Evolutionary conservation across 2,797 vertebrate species (phyloP), one percentile per base, ranked within the genome.

Genomic region (Mormyrops attenuatus): DNA sequence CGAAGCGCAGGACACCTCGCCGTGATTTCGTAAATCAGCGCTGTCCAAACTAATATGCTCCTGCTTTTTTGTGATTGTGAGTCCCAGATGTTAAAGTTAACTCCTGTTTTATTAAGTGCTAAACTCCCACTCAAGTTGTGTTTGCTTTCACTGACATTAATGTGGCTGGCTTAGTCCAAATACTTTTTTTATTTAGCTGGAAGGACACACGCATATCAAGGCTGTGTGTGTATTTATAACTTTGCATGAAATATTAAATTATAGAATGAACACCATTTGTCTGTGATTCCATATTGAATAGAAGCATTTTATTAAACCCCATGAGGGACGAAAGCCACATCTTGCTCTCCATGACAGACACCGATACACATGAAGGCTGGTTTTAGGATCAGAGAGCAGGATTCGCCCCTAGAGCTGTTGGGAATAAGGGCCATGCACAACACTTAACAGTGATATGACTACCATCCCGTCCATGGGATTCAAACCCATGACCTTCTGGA

Each of bases 101-200:
- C 26, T 85, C 84, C 49, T 60, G 26, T 87, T 60, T 60, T 87
- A 60, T 55, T 63, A 55, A 87, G 86, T 52, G 30, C 53, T 87
- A 57, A 63, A 52, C 20, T 38, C 55, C 8, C 22, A 57, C 84
- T 50, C 26, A 50, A 34, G 44, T 30, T 63, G 55, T 20, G 30
- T 5, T 60, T 57, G 49, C 13, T n/a, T 87, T 17, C 26, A 8
- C 13, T 87, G 85, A 50, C 44, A 34, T 22, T 15, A 57, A 34
- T 63, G 22, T 41, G 15, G 13, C 44, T 49, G 47, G 22, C n/a
- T 85, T 52, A 20, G 6, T 60, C 20, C n/a, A 26, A 50, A 26
- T n/a, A 20, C 30, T 77, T 41, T 60, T 87, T 38, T 60, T 63
- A 60, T 47, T 60, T 63, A 22, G 26, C 52, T 60, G 53, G 26